Evolutionary conservation across 2,888 invertebrate species (phyloP), one percentile per base, ranked within the genome.

Genomic region (Lordiphosa fenestrarum): DNA sequence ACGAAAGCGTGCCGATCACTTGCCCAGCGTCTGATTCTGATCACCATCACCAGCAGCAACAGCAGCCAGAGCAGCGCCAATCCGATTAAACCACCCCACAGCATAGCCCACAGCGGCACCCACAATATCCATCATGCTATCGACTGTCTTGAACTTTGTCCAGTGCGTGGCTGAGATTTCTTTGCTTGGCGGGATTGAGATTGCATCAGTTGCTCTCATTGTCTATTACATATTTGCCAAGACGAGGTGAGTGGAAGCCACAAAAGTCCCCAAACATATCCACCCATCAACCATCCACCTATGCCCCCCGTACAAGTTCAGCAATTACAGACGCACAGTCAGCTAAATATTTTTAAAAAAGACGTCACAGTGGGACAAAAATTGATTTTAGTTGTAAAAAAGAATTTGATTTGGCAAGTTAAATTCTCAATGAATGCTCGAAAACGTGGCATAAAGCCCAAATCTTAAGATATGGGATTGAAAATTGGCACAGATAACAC

Each of bases 141-240:
- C 83, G 59, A 69, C 77, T 44, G 62, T 86, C 19, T 71, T 84
- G 56, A 84, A 83, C 73, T 84, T 87, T 73, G 71, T 73, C 64
- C 87, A 88, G 65, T 84, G 84, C 54, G 77, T 86, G 54, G 68
- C 87, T 54, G 88, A 85, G 67, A 87, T 88, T 52, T 87, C 87
- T 10, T 55, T 89, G 67, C 68, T 89, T 30, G 89, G 89, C 44
- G 84, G 86, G 66, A 81, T 89, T 56, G 89, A 89, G 75, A 84
- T 85, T 51, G 85, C 87, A 60, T 89, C 88, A 33, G 85, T 88
- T 49, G 86, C 86, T 47, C 75, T 87, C 38, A 80, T 88, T 62
- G 73, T 89, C 19, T 88, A 89, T 71, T 89, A 87, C 66, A 84
- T 89, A 47, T 89, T 87, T 66, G 87, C 88, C 37, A 89, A 88